Evolutionary conservation across 2,888 invertebrate genomes (phyloP).

Genomic region (Pegoplata infirma): DNA sequence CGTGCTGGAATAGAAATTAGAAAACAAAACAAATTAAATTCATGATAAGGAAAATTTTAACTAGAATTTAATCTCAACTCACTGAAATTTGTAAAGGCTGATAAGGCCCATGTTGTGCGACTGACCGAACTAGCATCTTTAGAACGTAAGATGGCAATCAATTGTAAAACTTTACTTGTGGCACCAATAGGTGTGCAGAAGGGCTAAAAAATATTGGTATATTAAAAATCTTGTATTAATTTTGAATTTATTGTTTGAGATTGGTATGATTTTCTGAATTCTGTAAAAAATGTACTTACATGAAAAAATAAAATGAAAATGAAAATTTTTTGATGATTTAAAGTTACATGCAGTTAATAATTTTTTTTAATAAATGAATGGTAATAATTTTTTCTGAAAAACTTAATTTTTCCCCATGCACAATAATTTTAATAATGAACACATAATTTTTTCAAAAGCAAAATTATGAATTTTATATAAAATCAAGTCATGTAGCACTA

Average conservation of each 20-base stretch:
- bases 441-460: too few species aligned
- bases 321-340: neutral
- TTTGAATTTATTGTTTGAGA: neutral
- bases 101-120: conserved; percentile 88
- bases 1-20: conserved; percentile 82
- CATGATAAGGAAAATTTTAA: neutral
- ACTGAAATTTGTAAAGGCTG: conserved; percentile 89
- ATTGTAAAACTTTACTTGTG: conserved; percentile 89
- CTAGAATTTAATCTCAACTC: conserved; percentile 75
- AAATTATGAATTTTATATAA: too few species aligned
- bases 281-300: neutral
- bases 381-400: too few species aligned
- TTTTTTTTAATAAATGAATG: too few species aligned
- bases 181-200: conserved; percentile 85
- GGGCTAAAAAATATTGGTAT: conserved; percentile 68
- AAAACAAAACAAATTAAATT: neutral
- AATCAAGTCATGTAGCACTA: too few species aligned
- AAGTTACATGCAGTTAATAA: neutral
- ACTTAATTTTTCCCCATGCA: too few species aligned
- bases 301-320: neutral
- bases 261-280: neutral
- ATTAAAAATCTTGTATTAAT: too few species aligned
- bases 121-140: conserved; percentile 89
- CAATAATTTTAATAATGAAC: too few species aligned
- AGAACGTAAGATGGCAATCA: conserved; percentile 84